A percentile compares a stretch with the other conserved stretches of the same genome.
These are phyloP conservation scores for Scolopax bukidnonensis DNA, from an alignment of 2,797 vertebrate genomes.

Conservation along the genomic window DNA sequence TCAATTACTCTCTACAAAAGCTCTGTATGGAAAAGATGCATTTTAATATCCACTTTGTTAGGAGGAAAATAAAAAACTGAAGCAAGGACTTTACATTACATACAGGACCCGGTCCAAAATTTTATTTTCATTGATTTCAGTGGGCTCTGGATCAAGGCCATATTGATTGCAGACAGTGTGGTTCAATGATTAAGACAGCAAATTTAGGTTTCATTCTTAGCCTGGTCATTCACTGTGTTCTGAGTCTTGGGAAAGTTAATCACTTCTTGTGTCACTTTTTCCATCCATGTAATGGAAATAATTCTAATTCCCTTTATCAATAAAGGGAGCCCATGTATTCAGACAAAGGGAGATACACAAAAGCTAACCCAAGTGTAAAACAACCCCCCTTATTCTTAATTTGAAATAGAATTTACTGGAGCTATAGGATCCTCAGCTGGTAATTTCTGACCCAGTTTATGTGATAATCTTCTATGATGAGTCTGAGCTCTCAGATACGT, in stretches of 20 bases:
- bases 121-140: neutral
- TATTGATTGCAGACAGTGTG: neutral
- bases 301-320: neutral
- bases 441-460: neutral
- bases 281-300: neutral
- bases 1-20: neutral
- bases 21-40: neutral
- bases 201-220: constrained; percentile 18
- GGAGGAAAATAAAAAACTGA: neutral
- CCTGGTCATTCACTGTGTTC: neutral
- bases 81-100: neutral
- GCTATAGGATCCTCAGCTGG: neutral
- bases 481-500: neutral
- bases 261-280: neutral
- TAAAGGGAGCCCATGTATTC: neutral
- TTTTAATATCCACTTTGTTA: neutral
- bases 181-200: constrained; percentile 22
- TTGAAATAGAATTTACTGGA: neutral
- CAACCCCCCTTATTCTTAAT: neutral
- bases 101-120: neutral
- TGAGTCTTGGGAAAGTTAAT: neutral
- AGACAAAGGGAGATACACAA: neutral
- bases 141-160: constrained; percentile 18
- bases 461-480: neutral
- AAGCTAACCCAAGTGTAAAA: neutral